These are phyloP conservation scores for Chelonus formosanus DNA, from an alignment of 2,888 invertebrate species.

Conservation along the genomic window DNA sequence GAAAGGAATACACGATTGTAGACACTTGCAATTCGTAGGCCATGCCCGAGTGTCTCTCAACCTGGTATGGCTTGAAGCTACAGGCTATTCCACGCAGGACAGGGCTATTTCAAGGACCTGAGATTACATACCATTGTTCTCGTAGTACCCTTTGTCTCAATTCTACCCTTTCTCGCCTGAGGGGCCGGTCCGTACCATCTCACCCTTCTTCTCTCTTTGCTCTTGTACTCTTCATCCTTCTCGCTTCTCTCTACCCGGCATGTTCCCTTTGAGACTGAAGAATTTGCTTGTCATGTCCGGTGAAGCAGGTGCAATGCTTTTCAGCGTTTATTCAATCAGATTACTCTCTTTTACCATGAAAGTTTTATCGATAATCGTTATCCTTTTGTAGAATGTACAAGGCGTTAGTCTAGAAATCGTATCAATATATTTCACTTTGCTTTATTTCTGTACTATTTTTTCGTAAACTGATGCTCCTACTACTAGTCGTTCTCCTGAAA, in stretches of 20 bases:
- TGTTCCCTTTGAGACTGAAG: conserved; percentile 20
- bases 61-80: conserved; percentile 29
- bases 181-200: conserved; percentile 24
- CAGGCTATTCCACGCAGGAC: conserved; percentile 25
- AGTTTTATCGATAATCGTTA: no score
- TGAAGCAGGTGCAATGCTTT: conserved; percentile 19
- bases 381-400: no score
- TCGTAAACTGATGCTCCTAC: no score
- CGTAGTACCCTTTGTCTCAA: conserved; percentile 61
- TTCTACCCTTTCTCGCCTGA: conserved; percentile 49
- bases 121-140: conserved; percentile 64
- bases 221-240: conserved; percentile 24
- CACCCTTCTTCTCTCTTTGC: conserved; percentile 26
- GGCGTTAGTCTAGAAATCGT: no score
- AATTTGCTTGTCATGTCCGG: conserved; percentile 22
- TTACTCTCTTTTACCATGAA: conserved; percentile 2
- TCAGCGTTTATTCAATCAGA: conserved; percentile 19
- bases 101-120: conserved; percentile 57
- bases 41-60: conserved; percentile 15
- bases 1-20: conserved; percentile 20
- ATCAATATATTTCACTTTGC: no score
- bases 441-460: no score
- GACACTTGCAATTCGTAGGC: conserved; percentile 20
- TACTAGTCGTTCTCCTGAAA: no score
- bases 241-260: conserved; percentile 12